Evolutionary conservation across 2,797 vertebrate genomes (phyloP), one percentile per base, ranked within the genome.

Genomic region (Lutjanus campechanus): DNA sequence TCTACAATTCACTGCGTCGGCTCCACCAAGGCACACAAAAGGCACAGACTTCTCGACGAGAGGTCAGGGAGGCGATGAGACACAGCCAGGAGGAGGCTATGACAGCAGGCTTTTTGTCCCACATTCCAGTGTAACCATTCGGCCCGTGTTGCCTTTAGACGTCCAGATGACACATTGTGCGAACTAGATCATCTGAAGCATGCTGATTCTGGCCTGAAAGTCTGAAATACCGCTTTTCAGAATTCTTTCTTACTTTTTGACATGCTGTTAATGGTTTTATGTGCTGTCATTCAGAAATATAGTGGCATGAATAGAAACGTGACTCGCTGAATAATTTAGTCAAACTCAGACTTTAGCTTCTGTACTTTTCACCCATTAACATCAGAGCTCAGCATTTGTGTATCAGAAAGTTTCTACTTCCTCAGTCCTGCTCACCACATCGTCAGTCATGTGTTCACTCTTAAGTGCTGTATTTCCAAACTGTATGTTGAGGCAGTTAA

Each of bases 301-400:
- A 25, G 36, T 8, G 5, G 36, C 25, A 44, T 54, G 55, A 82
- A 58, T 40, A 59, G 53, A 77, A 61, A 54, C 1, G 6, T 49
- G 25, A 40, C 11, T 66, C 11, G 54, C 36, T 55, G 53, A 76
- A 79, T 75, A 20, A 64, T 74, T 66, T 43, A 73, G n/a, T 20
- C 8, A 44, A 13, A 47, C 10, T 68, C 47, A 20, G 20, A 51
- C 43, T 61, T 53, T 25, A 5, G 19, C 54, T 53, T 60, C 25
- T 10, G 7, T 49, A 22, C 60, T 54, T 53, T 77, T 17, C 43
- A 56, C 11, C 54, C 43, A 46, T 75, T 70, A 41, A 51, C 8
- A 50, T 49, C 22, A 29, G 7, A 50, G 17, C 41, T 68, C 20
- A 50, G 56, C 40, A 51, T 54, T 71, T 40, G 8, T 19, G 29